Percentiles rank a stretch among this genome's conserved stretches.
phyloP scores from a whole-genome alignment of 2,113 vertebrate species.

The Poicephalus gulielmi region DNA sequence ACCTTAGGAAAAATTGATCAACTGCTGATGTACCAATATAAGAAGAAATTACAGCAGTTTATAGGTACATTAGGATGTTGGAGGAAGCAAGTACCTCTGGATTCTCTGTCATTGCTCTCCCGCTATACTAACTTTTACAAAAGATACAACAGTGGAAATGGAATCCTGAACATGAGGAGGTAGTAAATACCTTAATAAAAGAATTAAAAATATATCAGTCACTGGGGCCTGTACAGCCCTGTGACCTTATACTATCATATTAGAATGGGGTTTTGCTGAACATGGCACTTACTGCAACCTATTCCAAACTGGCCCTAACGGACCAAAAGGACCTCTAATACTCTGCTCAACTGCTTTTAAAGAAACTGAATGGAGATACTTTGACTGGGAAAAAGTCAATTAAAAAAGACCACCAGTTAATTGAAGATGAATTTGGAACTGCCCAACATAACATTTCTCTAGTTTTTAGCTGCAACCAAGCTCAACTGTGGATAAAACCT shows the following conservation, averaged over 20 bases:
- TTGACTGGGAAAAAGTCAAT: not conserved
- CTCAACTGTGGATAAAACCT: not conserved
- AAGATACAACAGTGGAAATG: not conserved
- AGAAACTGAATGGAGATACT: not conserved
- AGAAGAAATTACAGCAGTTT: not conserved
- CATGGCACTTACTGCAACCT: not conserved
- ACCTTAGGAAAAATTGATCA: not conserved
- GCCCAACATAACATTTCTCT: not conserved
- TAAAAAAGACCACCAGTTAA: not conserved
- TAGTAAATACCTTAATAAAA: not conserved
- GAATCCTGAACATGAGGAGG: not conserved
- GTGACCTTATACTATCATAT: not conserved
- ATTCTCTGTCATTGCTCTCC: not conserved
- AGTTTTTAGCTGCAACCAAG: not conserved
- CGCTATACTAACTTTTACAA: not conserved
- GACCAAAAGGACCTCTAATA: not conserved
- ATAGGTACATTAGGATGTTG: not conserved
- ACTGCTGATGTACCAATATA: not conserved
- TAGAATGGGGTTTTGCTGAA: not conserved
- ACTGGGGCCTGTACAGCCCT: not conserved
- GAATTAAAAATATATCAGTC: not conserved
- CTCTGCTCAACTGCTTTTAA: not conserved
- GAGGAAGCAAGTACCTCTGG: not conserved
- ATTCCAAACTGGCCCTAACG: not conserved
- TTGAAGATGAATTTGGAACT: not conserved